Evolutionary conservation across 30 jellyfish, hydroid and myxozoan species (phyloP), one percentile per base, ranked within the genome.

Genomic region (Aurelia coerulea): DNA sequence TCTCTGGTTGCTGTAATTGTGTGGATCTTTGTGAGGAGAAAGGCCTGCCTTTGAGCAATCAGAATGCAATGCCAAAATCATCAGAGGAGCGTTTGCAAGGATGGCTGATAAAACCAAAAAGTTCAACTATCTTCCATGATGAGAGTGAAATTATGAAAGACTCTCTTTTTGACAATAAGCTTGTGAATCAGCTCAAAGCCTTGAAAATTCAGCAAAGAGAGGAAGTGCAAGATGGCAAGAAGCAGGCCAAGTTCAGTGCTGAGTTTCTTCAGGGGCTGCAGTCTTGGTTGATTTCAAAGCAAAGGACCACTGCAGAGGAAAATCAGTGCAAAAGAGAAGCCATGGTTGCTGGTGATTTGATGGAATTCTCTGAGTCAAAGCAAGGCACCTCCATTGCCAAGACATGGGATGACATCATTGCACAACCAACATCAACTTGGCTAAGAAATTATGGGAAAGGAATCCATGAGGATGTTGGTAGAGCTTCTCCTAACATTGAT

Each of bases 1-100:
- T 46, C 15, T 68, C 74, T 14, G 80, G 73, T 0, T 53, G 92
- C 65, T 83, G 92, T 39, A 73, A 83, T 63, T 71, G 80, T 62
- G 41, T 56, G 39, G 92, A 72, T 35, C 18, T 83, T n/a, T 70
- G 86, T 62, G 92, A 83, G 42, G 86, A 83, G 8, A 60, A 39
- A 6, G 65, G 35, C 52, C 17, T 49, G 13, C 73, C 76, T 8
- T n/a, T 81, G 4, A 59, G 63, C 19, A 54, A 16, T 29, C 16
- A n/a, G 78, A 58, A 29, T 31, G 72, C 33, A 5, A 33, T 32
- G 16, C 50, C 71, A 64, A 34, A 14, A 8, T n/a, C 18, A 6
- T 17, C 16, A 23, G 39, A 83, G 3, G 37, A 31, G 73, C 54
- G 18, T 71, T 50, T 39, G 80, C 60, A 83, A 59, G 50, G 60